Percentiles rank a stretch among this genome's conserved stretches.
Conservation (phyloP, 1,140 invertebrate species). For the Bombus soroeensis region DNA sequence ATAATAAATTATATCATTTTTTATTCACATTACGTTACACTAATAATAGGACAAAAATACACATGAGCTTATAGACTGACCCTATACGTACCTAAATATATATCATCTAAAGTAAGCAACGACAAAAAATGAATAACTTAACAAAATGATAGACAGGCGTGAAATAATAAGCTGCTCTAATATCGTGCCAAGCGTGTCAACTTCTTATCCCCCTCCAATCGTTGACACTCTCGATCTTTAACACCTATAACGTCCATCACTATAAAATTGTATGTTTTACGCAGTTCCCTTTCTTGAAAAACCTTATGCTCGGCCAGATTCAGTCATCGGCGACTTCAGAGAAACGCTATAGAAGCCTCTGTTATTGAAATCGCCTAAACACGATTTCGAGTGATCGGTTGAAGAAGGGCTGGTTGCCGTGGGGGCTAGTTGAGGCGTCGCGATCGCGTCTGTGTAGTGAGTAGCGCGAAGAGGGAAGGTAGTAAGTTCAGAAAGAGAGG, state of each 20-base stretch:
- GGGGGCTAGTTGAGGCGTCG: conserved; percentile 24
- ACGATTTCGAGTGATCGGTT: conserved; percentile 12
- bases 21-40: too few species aligned
- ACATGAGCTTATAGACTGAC: too few species aligned
- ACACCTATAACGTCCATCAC: not conserved
- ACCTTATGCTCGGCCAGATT: too few species aligned
- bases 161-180: not conserved
- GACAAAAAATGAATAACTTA: not conserved
- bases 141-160: not conserved
- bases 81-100: too few species aligned
- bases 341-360: too few species aligned
- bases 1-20: too few species aligned
- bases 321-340: too few species aligned
- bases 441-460: conserved; percentile 1
- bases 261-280: not conserved
- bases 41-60: too few species aligned
- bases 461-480: conserved; percentile 3
- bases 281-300: not conserved
- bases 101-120: not conserved
- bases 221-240: not conserved
- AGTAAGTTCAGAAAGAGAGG: conserved; percentile 14
- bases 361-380: not conserved
- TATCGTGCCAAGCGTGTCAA: not conserved
- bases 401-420: not conserved
- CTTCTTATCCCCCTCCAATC: not conserved